A percentile compares a stretch with the other conserved stretches of the same genome.
Evolutionary conservation across 2,888 invertebrate species (phyloP).

Genomic region (Dendrolimus pini): DNA sequence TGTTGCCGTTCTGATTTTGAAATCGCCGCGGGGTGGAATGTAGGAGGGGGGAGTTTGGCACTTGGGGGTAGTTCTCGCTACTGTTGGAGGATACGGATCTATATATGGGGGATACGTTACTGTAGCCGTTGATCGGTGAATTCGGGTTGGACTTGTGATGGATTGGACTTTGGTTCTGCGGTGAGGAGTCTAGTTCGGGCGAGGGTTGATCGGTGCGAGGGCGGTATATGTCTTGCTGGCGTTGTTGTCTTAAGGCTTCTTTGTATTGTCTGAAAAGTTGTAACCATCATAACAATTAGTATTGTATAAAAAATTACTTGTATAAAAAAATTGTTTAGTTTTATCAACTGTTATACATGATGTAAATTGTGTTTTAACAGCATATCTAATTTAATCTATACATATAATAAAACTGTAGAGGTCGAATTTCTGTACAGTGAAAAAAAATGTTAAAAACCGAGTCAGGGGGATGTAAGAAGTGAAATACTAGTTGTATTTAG

Average conservation of each 20-base stretch:
- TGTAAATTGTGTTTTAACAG: too few species aligned
- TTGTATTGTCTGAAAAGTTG: conserved; percentile 85
- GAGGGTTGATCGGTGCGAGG: conserved; percentile 78
- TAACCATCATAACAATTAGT: conserved; percentile 5
- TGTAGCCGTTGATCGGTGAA: conserved; percentile 72
- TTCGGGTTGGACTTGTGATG: conserved; percentile 61
- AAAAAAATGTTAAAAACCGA: too few species aligned
- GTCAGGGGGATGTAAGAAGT: too few species aligned
- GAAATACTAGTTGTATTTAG: too few species aligned
- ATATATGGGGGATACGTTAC: conserved; percentile 73
- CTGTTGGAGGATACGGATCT: conserved; percentile 51
- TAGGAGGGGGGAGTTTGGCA: conserved; percentile 64
- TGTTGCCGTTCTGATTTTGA: conserved; percentile 50
- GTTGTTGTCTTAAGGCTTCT: conserved; percentile 90
- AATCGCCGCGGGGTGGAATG: conserved; percentile 70
- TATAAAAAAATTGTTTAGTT: background rate
- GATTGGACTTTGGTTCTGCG: conserved; percentile 69
- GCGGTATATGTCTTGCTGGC: conserved; percentile 87
- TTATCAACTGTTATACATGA: too few species aligned
- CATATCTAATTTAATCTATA: too few species aligned
- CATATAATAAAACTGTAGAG: too few species aligned
- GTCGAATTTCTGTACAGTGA: too few species aligned
- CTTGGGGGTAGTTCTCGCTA: conserved; percentile 45
- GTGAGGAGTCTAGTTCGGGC: conserved; percentile 72
- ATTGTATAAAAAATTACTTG: too few species aligned